Evolutionary conservation across 2,113 vertebrate genomes (phyloP), one percentile per base, ranked within the genome.

Genomic region (Thomomys bottae): DNA sequence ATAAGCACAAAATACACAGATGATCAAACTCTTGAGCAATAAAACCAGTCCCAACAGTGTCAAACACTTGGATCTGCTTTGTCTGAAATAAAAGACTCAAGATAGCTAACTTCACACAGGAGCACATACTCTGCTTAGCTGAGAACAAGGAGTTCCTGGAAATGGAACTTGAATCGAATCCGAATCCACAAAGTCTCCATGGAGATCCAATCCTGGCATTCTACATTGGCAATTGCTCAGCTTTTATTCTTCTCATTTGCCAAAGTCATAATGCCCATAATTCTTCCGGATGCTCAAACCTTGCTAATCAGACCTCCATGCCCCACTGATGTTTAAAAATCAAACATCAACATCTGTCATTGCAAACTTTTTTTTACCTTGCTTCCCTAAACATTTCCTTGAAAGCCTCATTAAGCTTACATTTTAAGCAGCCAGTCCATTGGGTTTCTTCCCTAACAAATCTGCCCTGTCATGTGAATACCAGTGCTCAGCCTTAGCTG

Each of bases 191-290:
- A 36, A 73, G 81, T 73, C 78, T 91, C 82, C 81, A 82, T 36
- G 72, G 90, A 91, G 72, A 93, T n/a, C 38, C 88, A 59, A 79
- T n/a, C 77, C 77, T 87, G 91, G 94, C 93, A 77, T 28, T 85
- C 23, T 42, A 28, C 66, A 18, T 0, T 63, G 82, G 91, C 88
- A 86, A 30, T 5, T 49, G 57, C 75, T 80, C 80, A 63, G 63
- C 63, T 84, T 71, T 67, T 54, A 40, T 28, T 30, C 73, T 73
- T 79, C 64, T 28, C 81, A 85, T 36, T 79, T 73, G 64, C 38
- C 49, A 12, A 83, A 90, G 84, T 84, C 72, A 80, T 87, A 67
- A 91, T 42, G 63, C 61, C 71, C 78, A n/a, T 40, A 68, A 45
- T 59, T 88, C 84, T 90, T 91, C 71, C 63, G 89, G 87, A 78